Conservation (phyloP, 2,113 vertebrate genomes). For the Grallaria varia region DNA sequence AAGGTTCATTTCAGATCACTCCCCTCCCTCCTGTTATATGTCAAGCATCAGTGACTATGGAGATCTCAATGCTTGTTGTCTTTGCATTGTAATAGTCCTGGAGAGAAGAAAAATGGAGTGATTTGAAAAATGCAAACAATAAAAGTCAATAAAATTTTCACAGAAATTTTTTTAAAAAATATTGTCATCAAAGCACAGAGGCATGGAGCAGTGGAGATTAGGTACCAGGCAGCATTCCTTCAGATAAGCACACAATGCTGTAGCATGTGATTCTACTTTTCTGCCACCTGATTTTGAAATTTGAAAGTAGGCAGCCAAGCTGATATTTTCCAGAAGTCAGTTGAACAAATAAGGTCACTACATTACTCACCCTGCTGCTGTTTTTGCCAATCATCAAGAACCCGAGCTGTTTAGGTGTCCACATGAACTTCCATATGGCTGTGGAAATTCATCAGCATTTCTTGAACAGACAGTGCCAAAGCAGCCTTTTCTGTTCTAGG, state of each 20-base stretch:
- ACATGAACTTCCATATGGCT: fast-evolving
- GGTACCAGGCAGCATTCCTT: neutral
- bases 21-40: neutral
- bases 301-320: neutral
- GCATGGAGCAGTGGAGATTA: neutral
- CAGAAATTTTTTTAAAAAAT: neutral
- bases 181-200: neutral
- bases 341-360: neutral
- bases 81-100: neutral
- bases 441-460: neutral
- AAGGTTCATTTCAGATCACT: neutral
- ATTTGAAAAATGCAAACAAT: neutral
- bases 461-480: neutral
- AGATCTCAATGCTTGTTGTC: neutral
- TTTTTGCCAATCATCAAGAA: neutral
- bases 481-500: neutral
- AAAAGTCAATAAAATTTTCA: neutral
- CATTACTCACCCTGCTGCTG: neutral
- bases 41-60: neutral
- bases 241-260: neutral
- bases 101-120: neutral
- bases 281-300: neutral
- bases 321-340: neutral
- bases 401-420: neutral
- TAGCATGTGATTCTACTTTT: neutral